Conservation (phyloP, 2,113 vertebrate species). For the Ascaphus truei region DNA sequence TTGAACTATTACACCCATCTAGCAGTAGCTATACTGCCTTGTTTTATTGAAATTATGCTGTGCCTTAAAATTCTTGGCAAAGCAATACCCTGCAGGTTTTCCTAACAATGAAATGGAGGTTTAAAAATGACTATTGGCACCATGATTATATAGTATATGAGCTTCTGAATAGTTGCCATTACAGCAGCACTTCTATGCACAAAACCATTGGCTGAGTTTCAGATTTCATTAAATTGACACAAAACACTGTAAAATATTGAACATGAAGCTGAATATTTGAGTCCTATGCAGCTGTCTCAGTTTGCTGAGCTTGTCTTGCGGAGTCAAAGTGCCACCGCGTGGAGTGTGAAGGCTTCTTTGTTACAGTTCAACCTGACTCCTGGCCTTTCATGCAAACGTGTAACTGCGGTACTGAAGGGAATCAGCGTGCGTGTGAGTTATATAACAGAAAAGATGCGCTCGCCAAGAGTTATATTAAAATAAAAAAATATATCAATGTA, state of each 20-base stretch:
- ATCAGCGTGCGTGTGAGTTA: no score
- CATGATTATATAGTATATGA: conserved; percentile 45
- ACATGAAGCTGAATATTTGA: conserved; percentile 55
- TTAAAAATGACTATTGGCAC: conserved; percentile 42
- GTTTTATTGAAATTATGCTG: neutral
- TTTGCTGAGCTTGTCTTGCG: conserved; percentile 27
- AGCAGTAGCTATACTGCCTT: neutral
- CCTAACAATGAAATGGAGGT: neutral
- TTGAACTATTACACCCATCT: no score
- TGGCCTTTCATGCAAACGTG: no score
- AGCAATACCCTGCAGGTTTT: neutral
- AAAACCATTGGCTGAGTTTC: conserved; percentile 46
- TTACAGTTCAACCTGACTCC: no score
- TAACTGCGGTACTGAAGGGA: no score
- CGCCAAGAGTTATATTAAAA: no score
- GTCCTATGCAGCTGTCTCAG: conserved; percentile 27
- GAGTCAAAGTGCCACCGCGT: conserved; percentile 40
- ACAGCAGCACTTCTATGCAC: conserved; percentile 33
- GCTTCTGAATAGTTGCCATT: conserved; percentile 42
- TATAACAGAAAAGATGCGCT: no score
- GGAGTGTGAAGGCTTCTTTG: conserved; percentile 25
- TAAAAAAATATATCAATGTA: no score
- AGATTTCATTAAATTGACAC: conserved; percentile 58
- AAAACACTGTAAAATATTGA: conserved; percentile 60
- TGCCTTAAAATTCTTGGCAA: neutral